A percentile compares a stretch with the other conserved stretches of the same genome.
Conservation (phyloP, 2,888 invertebrate species). For the Lydus trimaculatus region DNA sequence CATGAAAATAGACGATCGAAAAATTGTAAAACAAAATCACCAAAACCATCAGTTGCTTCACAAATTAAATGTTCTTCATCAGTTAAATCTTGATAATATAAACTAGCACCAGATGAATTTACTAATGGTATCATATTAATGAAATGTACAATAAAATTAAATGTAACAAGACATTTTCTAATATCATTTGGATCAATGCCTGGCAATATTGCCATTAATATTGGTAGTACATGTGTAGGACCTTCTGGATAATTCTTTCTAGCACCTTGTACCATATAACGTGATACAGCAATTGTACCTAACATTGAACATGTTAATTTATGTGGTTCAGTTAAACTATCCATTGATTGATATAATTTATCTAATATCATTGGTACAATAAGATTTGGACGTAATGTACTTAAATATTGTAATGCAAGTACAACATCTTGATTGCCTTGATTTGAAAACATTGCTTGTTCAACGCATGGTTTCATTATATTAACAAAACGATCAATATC, state of each 20-base stretch:
- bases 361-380: slow-evolving; percentile 86
- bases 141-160: slow-evolving; percentile 80
- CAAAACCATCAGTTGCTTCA: slow-evolving; percentile 84
- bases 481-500: slow-evolving; percentile 85
- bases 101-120: slow-evolving; percentile 81
- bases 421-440: slow-evolving; percentile 69
- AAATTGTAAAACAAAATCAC: slow-evolving; percentile 88
- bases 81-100: slow-evolving; percentile 72
- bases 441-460: slow-evolving; percentile 82
- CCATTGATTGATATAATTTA: slow-evolving; percentile 79
- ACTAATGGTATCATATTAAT: slow-evolving; percentile 82
- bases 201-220: slow-evolving; percentile 81
- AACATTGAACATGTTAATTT: slow-evolving; percentile 77
- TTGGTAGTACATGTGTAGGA: slow-evolving; percentile 80
- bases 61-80: slow-evolving; percentile 80
- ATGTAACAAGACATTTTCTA: slow-evolving; percentile 75
- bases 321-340: slow-evolving; percentile 89
- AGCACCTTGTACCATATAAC: slow-evolving; percentile 64
- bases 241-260: slow-evolving; percentile 74
- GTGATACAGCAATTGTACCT: slow-evolving; percentile 73
- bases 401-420: slow-evolving; percentile 76
- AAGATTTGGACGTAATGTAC: slow-evolving; percentile 79
- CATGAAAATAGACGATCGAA: slow-evolving; percentile 78
- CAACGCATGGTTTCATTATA: slow-evolving; percentile 74
- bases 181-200: slow-evolving; percentile 92